phyloP scores from a whole-genome alignment of 2,113 vertebrate genomes.

The Thunnus thynnus region DNA sequence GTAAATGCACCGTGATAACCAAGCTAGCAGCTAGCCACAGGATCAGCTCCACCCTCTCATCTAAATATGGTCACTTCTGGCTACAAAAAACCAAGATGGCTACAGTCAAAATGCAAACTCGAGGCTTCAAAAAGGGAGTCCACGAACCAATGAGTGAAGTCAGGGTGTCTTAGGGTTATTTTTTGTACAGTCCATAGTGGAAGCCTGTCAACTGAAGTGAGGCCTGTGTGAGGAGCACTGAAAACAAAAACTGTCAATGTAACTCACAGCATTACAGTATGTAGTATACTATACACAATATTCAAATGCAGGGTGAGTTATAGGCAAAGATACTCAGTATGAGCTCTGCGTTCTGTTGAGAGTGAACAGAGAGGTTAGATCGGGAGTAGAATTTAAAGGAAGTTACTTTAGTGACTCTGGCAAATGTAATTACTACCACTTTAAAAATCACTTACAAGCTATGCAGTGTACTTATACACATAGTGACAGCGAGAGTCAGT shows the following conservation, averaged over 20 bases:
- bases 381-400: not conserved
- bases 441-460: conserved; percentile 17
- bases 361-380: not conserved
- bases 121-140: no score
- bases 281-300: conserved; percentile 2
- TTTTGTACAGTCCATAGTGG: no score
- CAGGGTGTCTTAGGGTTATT: no score
- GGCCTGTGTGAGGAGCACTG: not conserved
- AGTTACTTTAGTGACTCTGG: not conserved
- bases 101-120: no score
- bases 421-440: conserved; percentile 16
- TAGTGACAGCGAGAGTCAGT: not conserved
- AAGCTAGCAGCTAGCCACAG: no score
- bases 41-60: no score
- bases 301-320: conserved; percentile 25
- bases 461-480: not conserved
- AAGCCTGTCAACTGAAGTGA: conserved; percentile 13
- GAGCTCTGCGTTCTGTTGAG: conserved; percentile 13
- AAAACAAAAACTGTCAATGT: conserved; percentile 17
- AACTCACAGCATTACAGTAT: conserved; percentile 2
- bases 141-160: no score
- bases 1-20: no score
- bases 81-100: no score
- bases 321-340: not conserved
- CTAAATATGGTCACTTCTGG: no score